These are phyloP conservation scores for Enhydra lutris DNA, from an alignment of 2,113 vertebrate genomes.

Conservation along the genomic window DNA sequence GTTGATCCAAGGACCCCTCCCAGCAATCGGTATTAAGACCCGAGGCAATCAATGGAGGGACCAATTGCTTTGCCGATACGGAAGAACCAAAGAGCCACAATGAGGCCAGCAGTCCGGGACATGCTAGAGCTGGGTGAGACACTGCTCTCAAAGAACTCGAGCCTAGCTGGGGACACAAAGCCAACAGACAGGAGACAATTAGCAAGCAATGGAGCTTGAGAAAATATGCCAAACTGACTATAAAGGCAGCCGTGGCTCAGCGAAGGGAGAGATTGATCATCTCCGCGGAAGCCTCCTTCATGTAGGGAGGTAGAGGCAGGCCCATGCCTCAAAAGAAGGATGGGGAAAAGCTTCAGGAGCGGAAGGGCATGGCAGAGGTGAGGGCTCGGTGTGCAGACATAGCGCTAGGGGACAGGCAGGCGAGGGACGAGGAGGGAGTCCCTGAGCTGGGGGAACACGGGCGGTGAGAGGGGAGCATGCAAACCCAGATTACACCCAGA, in stretches of 20 bases:
- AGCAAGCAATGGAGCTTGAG: conserved; percentile 66
- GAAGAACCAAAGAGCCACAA: background rate
- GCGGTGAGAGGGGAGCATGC: background rate
- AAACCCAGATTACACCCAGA: too few species aligned
- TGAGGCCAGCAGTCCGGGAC: background rate
- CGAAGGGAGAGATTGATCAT: background rate
- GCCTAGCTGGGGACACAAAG: conserved; percentile 51
- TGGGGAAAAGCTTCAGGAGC: background rate
- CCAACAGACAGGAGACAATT: conserved; percentile 68
- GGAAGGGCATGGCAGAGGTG: background rate
- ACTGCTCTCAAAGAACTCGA: conserved; percentile 55
- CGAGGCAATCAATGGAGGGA: background rate
- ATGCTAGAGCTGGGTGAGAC: background rate
- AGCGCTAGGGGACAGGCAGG: rapidly evolving
- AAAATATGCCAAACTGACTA: conserved; percentile 40
- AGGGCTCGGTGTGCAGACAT: rapidly evolving
- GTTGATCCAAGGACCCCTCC: background rate
- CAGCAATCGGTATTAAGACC: background rate
- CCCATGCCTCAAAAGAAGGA: background rate
- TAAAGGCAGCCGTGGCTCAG: background rate
- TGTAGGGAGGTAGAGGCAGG: background rate
- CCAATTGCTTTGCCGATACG: background rate
- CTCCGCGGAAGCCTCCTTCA: background rate
- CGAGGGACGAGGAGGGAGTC: rapidly evolving
- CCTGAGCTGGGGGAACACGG: rapidly evolving